Conservation (phyloP, 1,140 invertebrate species). For the Coptotermes formosanus region DNA sequence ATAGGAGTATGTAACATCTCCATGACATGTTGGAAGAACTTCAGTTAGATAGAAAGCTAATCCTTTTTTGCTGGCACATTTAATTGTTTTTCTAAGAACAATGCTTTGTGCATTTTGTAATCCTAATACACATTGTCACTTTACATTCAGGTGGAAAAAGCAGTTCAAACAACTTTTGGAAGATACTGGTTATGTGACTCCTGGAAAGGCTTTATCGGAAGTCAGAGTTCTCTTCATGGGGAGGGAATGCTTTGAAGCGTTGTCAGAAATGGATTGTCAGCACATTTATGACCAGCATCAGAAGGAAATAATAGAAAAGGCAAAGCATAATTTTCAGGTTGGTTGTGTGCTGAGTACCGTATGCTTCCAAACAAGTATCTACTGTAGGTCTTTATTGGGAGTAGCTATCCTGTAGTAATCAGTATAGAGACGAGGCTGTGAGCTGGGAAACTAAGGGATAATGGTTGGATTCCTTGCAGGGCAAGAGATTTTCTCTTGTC, state of each 20-base stretch:
- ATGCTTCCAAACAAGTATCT: too few relatives aligned
- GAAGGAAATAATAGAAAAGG: conserved; percentile 84
- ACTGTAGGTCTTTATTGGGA: too few relatives aligned
- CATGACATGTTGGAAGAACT: too few relatives aligned
- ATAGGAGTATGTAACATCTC: too few relatives aligned
- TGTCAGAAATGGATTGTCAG: conserved; percentile 87
- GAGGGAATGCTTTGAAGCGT: conserved; percentile 88
- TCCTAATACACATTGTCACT: conserved; percentile 26
- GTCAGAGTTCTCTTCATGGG: conserved; percentile 93
- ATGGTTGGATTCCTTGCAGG: too few relatives aligned
- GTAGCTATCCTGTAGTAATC: too few relatives aligned
- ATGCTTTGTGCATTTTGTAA: neutral
- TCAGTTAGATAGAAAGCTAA: too few relatives aligned
- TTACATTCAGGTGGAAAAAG: conserved; percentile 70
- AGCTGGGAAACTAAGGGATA: too few relatives aligned
- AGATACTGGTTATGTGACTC: conserved; percentile 91
- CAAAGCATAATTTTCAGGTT: conserved; percentile 90
- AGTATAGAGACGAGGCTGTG: too few relatives aligned
- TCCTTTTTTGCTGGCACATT: too few relatives aligned
- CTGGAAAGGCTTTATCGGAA: conserved; percentile 89
- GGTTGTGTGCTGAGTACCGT: neutral
- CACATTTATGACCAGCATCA: conserved; percentile 95
- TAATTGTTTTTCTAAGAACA: too few relatives aligned
- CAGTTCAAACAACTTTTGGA: conserved; percentile 92
- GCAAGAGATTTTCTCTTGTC: too few relatives aligned